Percentiles rank a stretch among this genome's conserved stretches.
phyloP scores from a whole-genome alignment of 2,888 invertebrate species.

The Scaeva pyrastri region DNA sequence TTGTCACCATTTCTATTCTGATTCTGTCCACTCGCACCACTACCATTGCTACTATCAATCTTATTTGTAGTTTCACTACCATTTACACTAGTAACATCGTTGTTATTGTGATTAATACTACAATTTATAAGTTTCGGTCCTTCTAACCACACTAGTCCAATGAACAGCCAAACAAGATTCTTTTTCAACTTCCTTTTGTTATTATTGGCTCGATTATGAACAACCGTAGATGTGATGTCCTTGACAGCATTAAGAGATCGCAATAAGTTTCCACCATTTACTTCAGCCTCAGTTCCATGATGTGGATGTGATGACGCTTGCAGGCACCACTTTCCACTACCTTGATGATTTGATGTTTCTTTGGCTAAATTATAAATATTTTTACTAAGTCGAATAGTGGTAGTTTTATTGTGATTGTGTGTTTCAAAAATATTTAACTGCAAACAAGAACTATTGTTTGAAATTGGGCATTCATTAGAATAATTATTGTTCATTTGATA shows the following conservation, averaged over 20 bases:
- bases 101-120: constrained; percentile 78
- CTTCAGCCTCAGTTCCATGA: background rate
- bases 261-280: constrained; percentile 15
- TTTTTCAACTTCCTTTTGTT: constrained; percentile 71
- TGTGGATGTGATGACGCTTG: constrained; percentile 7
- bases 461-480: constrained; percentile 17
- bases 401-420: constrained; percentile 29
- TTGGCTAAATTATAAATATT: constrained; percentile 29
- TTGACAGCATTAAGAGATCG: constrained; percentile 69
- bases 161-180: constrained; percentile 82
- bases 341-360: constrained; percentile 36
- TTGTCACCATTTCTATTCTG: constrained; percentile 48
- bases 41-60: constrained; percentile 40
- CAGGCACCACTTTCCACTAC: constrained; percentile 53
- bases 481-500: constrained; percentile 12
- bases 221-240: constrained; percentile 57
- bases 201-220: constrained; percentile 60
- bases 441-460: constrained; percentile 9
- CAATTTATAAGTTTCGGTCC: constrained; percentile 81
- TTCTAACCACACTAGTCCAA: constrained; percentile 82
- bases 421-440: constrained; percentile 49
- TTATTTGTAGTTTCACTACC: constrained; percentile 66
- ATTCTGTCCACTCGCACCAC: constrained; percentile 39
- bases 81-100: constrained; percentile 65
- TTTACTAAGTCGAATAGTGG: constrained; percentile 26